A percentile compares a stretch with the other conserved stretches of the same genome.
These are phyloP conservation scores for Blastobasis lacticolella DNA, from an alignment of 2,888 invertebrate species.

Conservation along the genomic window DNA sequence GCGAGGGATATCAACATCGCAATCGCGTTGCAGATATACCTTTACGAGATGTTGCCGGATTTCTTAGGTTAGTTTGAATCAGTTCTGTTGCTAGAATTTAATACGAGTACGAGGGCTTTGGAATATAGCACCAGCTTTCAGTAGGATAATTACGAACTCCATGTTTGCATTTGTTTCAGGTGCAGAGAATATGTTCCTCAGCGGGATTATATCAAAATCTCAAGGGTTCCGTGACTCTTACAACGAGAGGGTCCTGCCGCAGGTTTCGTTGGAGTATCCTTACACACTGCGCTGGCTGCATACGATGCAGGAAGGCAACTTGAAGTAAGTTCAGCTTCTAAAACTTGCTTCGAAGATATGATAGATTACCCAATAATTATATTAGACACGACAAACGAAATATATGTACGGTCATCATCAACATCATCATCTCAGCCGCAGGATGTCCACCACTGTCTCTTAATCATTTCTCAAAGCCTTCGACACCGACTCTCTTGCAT, in stretches of 20 bases:
- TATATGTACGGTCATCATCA: not conserved
- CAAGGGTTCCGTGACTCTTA: conserved; percentile 33
- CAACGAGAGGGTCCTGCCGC: conserved; percentile 24
- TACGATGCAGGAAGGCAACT: conserved; percentile 11
- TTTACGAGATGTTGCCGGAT: conserved; percentile 27
- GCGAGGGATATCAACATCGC: conserved; percentile 39
- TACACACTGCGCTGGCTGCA: conserved; percentile 15
- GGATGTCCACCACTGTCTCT: not conserved
- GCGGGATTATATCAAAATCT: conserved; percentile 23
- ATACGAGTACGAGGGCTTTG: too few relatives aligned
- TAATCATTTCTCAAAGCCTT: not conserved
- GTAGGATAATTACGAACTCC: too few relatives aligned
- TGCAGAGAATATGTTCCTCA: conserved; percentile 25
- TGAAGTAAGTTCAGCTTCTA: conserved; percentile 27
- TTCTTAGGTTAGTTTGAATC: conserved; percentile 23
- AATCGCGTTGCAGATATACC: conserved; percentile 24
- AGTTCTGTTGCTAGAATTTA: too few relatives aligned
- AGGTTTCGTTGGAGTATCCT: conserved; percentile 33
- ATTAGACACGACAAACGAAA: not conserved
- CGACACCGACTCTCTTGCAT: not conserved
- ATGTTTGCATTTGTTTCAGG: too few relatives aligned
- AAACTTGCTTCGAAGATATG: not conserved
- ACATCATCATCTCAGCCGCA: not conserved
- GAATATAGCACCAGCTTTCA: too few relatives aligned
- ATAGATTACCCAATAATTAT: not conserved